Conservation (phyloP, 2,888 invertebrate species). For the Andrena fulva region DNA sequence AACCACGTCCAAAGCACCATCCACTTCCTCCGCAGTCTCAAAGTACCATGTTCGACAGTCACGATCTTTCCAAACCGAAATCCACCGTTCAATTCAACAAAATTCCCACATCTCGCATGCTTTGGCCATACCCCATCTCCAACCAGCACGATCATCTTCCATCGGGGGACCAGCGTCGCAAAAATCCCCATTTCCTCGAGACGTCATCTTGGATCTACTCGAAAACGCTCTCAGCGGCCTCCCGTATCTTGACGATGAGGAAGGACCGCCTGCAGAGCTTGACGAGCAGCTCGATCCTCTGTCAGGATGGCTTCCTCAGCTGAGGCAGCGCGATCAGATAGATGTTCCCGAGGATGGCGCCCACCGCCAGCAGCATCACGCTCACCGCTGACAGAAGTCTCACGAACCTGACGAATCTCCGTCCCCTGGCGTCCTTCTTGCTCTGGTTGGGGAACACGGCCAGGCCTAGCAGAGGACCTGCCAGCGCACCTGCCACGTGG, state of each 20-base stretch:
- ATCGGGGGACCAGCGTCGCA: background rate
- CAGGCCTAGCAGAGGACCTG: constrained; percentile 89
- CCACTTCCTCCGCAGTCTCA: too few species aligned
- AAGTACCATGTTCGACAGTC: too few species aligned
- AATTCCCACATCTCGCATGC: background rate
- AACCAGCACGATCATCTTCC: background rate
- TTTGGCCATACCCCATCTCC: background rate
- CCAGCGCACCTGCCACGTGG: constrained; percentile 89
- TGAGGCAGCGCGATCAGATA: constrained; percentile 83
- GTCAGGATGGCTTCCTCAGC: constrained; percentile 82
- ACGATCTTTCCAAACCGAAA: too few species aligned
- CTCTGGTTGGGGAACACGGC: constrained; percentile 85
- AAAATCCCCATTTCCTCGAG: background rate
- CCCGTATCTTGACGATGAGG: constrained; percentile 82
- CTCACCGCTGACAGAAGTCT: constrained; percentile 81
- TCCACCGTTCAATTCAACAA: background rate
- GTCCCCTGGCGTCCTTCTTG: constrained; percentile 82
- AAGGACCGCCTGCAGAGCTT: constrained; percentile 82
- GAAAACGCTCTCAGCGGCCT: constrained; percentile 80
- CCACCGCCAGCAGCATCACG: constrained; percentile 80
- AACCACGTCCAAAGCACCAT: too few species aligned
- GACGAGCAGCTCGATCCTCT: constrained; percentile 81
- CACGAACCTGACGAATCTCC: constrained; percentile 82
- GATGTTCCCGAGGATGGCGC: constrained; percentile 82
- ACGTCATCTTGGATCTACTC: constrained; percentile 71